Percentiles rank a stretch among this genome's conserved stretches.
Conservation (phyloP, 2,113 vertebrate species). For the Sylvia atricapilla region DNA sequence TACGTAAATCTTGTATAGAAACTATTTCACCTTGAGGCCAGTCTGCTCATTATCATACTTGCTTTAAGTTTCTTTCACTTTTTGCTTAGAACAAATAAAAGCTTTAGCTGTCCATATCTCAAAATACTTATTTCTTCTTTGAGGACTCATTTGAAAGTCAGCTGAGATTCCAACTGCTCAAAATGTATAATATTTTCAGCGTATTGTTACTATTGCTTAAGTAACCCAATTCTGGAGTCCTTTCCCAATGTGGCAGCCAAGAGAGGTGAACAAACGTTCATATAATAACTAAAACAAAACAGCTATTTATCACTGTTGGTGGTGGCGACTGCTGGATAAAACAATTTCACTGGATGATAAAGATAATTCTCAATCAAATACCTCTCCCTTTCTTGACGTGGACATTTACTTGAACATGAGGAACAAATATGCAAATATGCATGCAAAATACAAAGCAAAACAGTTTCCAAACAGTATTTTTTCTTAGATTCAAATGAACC, state of each 20-base stretch:
- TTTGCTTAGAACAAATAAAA: background rate
- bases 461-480: background rate
- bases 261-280: background rate
- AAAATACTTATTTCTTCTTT: background rate
- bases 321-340: background rate
- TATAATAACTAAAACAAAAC: background rate
- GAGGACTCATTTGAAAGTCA: background rate
- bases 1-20: background rate
- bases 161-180: background rate
- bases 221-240: background rate
- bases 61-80: background rate
- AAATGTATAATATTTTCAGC: background rate
- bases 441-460: background rate
- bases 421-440: background rate
- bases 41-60: background rate
- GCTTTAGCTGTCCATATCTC: background rate
- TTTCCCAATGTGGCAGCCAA: background rate
- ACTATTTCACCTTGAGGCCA: background rate
- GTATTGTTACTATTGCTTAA: background rate
- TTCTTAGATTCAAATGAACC: background rate
- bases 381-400: background rate
- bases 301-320: background rate
- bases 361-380: background rate
- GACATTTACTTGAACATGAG: background rate
- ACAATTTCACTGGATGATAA: background rate